Conservation (phyloP, 2,797 vertebrate species). For the Lemur catta region DNA sequence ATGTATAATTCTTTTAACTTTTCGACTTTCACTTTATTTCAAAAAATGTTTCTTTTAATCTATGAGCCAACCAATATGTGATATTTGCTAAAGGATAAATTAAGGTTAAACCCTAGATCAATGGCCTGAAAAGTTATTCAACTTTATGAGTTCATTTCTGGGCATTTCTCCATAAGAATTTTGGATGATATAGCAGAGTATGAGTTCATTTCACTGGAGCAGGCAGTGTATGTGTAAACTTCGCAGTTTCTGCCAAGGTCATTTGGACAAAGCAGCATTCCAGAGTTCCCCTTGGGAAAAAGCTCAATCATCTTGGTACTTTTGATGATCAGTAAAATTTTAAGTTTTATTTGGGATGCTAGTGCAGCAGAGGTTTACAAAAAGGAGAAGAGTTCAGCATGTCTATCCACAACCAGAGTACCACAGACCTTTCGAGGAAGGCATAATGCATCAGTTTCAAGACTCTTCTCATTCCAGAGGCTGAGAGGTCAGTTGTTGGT, state of each 20-base stretch:
- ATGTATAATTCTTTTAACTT: conserved; percentile 29
- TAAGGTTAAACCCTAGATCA: conserved; percentile 55
- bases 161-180: conserved; percentile 68
- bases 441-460: background rate
- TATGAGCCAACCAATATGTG: background rate
- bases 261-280: conserved; percentile 7
- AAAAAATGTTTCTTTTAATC: conserved; percentile 4
- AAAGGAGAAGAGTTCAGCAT: background rate
- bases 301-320: background rate
- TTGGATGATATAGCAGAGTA: conserved; percentile 25
- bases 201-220: conserved; percentile 69
- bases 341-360: background rate
- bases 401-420: background rate
- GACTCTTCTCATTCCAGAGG: background rate
- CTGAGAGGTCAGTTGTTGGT: background rate
- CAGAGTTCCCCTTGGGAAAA: background rate
- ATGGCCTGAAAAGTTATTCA: conserved; percentile 55
- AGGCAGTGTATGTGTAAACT: conserved; percentile 22
- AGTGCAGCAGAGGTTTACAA: background rate
- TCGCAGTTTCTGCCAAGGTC: conserved; percentile 45
- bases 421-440: background rate
- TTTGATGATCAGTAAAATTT: conserved; percentile 18
- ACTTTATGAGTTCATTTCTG: conserved; percentile 74
- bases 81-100: conserved; percentile 65
- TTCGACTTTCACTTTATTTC: conserved; percentile 32